phyloP scores from a whole-genome alignment of 1,140 invertebrate genomes.

The Lepeophtheirus salmonis region DNA sequence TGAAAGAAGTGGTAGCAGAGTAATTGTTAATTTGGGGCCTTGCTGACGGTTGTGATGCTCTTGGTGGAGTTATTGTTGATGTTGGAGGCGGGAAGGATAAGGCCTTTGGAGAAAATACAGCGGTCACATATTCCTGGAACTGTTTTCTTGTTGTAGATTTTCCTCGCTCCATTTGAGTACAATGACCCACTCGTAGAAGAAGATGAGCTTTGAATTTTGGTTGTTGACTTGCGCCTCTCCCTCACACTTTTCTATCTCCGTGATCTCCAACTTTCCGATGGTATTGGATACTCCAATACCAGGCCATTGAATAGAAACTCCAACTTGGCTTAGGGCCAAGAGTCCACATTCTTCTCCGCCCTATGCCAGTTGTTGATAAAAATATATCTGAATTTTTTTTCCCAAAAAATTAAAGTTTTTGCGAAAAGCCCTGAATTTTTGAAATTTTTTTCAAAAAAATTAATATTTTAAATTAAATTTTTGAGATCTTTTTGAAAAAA shows the following conservation, averaged over 20 bases:
- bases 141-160: constrained; percentile 29
- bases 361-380: constrained; percentile 99
- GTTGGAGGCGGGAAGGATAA: too few relatives aligned
- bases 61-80: constrained; percentile 72
- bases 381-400: too few relatives aligned
- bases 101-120: constrained; percentile 97
- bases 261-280: constrained; percentile 46
- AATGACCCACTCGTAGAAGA: constrained; percentile 96
- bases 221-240: constrained; percentile 95
- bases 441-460: too few relatives aligned
- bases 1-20: too few relatives aligned
- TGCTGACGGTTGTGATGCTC: constrained; percentile 28
- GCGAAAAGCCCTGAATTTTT: too few relatives aligned
- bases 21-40: not conserved
- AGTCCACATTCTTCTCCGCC: constrained; percentile 95
- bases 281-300: constrained; percentile 37
- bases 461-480: too few relatives aligned
- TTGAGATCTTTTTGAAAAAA: too few relatives aligned
- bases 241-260: constrained; percentile 46
- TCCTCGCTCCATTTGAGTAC: too few relatives aligned
- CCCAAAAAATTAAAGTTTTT: too few relatives aligned
- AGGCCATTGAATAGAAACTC: constrained; percentile 55
- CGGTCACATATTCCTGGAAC: constrained; percentile 57
- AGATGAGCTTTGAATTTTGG: constrained; percentile 95
- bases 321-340: constrained; percentile 83